Base-by-base conservation (phyloP, 2,113 vertebrate genomes). In the Sebastes schlegelii region DNA sequence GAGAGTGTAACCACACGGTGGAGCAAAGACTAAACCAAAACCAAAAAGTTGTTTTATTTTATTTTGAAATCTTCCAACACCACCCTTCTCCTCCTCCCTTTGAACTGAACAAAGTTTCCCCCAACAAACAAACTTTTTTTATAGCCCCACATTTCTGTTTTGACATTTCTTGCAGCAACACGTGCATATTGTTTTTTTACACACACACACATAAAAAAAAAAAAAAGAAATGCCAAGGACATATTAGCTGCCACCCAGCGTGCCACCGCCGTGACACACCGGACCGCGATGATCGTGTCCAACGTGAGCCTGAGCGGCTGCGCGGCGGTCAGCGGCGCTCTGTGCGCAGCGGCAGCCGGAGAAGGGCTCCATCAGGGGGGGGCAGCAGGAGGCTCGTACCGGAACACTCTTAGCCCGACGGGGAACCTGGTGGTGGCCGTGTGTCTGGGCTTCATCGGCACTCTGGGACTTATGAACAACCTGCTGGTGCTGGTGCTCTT, bases 401-500 rank as follows among this genome's bases (percentile, higher is more conserved):
- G 88, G 46, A 85, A 60, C 77, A 92, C 80, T 72, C 94, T 96
- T 87, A 93, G 87, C 60, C 94, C 95, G 11, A 93, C 93, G 0
- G 96, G 95, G 21, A 93, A 96, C 93, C 87, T 95, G 60, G 12
- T 96, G 4, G 94, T 96, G 48, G 94, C 95, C 0, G 91, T 95
- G 79, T 96, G 92, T 87, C 90, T 96, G 69, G 96, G 95, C 49
- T 85, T 94, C 61, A 94, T 95, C 88, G 95, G 95, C 63, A 85
- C 86, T 74, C 83, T 95, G 42, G 96, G 96, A 79, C 93, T 96
- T 43, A 4, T 93, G 8, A 97, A 93, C 92, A 96, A 96, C 86
- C 91, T 95, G n/a, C 89, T 96, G 75, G 96, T 96, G 54, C 94
- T 96, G n/a, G 88, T 96, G 74, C 94, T 96, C 52, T 96, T 96